Evolutionary conservation across 2,113 vertebrate genomes (phyloP).

Genomic region (Antennarius striatus): DNA sequence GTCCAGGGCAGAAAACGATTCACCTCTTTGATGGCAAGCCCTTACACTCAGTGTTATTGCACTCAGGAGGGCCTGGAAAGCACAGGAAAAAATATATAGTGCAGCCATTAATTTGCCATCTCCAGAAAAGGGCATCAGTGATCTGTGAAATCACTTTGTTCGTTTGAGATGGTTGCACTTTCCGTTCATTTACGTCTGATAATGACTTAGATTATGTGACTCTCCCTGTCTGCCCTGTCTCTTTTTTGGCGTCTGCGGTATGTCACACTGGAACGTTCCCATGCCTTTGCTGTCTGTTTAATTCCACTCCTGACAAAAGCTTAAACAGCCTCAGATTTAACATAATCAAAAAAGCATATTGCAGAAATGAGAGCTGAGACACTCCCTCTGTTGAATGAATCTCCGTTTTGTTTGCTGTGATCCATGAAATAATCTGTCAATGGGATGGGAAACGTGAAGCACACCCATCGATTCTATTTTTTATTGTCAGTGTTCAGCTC

Average conservation of each 20-base stretch:
- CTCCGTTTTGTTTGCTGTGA: constrained; percentile 65
- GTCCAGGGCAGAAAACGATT: constrained; percentile 64
- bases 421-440: constrained; percentile 74
- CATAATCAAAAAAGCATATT: constrained; percentile 64
- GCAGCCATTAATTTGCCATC: constrained; percentile 82
- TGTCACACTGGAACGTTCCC: constrained; percentile 67
- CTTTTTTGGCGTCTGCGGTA: constrained; percentile 71
- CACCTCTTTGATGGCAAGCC: constrained; percentile 63
- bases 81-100: constrained; percentile 71
- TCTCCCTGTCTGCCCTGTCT: constrained; percentile 68
- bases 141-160: constrained; percentile 87
- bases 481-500: constrained; percentile 74
- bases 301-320: constrained; percentile 61
- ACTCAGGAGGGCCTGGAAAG: constrained; percentile 69
- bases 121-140: constrained; percentile 82
- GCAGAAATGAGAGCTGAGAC: constrained; percentile 45
- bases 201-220: constrained; percentile 82
- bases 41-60: constrained; percentile 71
- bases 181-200: constrained; percentile 83
- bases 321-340: constrained; percentile 61
- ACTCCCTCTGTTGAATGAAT: constrained; percentile 52
- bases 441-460: constrained; percentile 62
- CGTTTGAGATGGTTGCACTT: constrained; percentile 81
- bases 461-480: constrained; percentile 69
- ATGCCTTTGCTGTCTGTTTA: constrained; percentile 61